Evolutionary conservation across 2,888 invertebrate species (phyloP).

Genomic region (Oscheius sp.): DNA sequence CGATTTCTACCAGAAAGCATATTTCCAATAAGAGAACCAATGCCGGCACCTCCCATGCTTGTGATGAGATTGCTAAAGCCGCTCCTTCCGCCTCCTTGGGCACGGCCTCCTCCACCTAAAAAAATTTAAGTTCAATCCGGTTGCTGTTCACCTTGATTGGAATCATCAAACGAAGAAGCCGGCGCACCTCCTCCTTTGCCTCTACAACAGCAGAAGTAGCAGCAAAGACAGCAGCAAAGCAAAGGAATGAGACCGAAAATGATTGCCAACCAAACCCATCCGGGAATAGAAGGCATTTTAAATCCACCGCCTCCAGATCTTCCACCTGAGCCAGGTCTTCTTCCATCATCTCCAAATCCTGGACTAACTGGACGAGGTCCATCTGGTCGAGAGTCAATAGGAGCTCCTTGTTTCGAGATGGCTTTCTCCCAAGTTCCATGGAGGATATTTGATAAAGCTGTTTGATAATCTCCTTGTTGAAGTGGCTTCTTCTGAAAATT

Average conservation of each 20-base stretch:
- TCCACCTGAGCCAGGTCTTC: slow-evolving; percentile 28
- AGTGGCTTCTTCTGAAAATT: slow-evolving; percentile 55
- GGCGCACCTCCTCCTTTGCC: slow-evolving; percentile 46
- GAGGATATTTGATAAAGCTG: slow-evolving; percentile 60
- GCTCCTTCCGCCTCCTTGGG: slow-evolving; percentile 15
- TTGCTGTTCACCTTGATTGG: neutral
- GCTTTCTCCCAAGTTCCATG: slow-evolving; percentile 50
- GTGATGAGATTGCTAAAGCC: slow-evolving; percentile 10
- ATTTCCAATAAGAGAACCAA: slow-evolving; percentile 47
- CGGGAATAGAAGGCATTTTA: slow-evolving; percentile 47
- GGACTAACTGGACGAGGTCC: slow-evolving; percentile 28
- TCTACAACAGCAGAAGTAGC: slow-evolving; percentile 66
- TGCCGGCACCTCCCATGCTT: slow-evolving; percentile 43
- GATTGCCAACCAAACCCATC: slow-evolving; percentile 54
- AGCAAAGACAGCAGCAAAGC: slow-evolving; percentile 62
- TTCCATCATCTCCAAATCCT: slow-evolving; percentile 30
- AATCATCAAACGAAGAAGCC: neutral
- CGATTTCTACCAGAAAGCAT: slow-evolving; percentile 36
- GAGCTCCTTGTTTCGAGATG: slow-evolving; percentile 54
- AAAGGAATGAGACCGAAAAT: slow-evolving; percentile 60
- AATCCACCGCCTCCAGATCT: slow-evolving; percentile 30
- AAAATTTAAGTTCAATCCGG: neutral
- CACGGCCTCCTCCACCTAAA: neutral
- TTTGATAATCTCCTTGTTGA: slow-evolving; percentile 55
- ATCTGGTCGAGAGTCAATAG: neutral